Percentiles rank a stretch among this genome's conserved stretches.
Conservation (phyloP, 2,113 vertebrate genomes). For the Tachuris rubrigastra region DNA sequence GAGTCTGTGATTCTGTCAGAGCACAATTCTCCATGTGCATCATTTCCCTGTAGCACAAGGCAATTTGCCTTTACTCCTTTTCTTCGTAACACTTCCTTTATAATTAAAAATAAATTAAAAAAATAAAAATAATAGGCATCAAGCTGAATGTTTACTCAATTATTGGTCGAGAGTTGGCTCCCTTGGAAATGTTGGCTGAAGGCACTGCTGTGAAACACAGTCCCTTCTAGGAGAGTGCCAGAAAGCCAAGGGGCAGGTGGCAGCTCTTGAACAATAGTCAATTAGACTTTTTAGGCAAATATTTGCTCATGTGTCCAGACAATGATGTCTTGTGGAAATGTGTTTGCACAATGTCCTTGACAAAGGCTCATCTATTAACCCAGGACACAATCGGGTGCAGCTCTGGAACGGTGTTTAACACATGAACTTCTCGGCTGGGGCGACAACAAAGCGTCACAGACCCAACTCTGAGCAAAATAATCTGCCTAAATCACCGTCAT, state of each 20-base stretch:
- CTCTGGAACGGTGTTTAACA: constrained; percentile 8
- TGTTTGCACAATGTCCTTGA: constrained; percentile 51
- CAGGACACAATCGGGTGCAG: background rate
- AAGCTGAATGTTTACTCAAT: constrained; percentile 37
- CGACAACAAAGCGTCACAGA: background rate
- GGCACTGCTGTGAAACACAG: background rate
- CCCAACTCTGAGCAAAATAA: background rate
- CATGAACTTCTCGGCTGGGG: background rate
- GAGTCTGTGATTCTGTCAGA: background rate
- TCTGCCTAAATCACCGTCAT: background rate
- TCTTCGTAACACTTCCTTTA: background rate
- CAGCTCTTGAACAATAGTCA: constrained; percentile 27
- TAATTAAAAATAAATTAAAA: background rate
- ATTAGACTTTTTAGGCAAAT: constrained; percentile 37
- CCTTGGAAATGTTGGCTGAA: background rate
- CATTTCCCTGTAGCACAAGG: rapidly evolving
- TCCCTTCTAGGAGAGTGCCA: background rate
- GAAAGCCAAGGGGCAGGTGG: constrained; percentile 39
- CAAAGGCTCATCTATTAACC: background rate
- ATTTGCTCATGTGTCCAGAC: constrained; percentile 27
- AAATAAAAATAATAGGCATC: background rate
- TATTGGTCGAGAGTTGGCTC: constrained; percentile 30
- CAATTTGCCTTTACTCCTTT: background rate
- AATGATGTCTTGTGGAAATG: constrained; percentile 58
- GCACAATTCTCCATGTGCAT: rapidly evolving